Base-by-base conservation (phyloP, 92 coral and sea anemone species). In the Galaxea fascicularis region DNA sequence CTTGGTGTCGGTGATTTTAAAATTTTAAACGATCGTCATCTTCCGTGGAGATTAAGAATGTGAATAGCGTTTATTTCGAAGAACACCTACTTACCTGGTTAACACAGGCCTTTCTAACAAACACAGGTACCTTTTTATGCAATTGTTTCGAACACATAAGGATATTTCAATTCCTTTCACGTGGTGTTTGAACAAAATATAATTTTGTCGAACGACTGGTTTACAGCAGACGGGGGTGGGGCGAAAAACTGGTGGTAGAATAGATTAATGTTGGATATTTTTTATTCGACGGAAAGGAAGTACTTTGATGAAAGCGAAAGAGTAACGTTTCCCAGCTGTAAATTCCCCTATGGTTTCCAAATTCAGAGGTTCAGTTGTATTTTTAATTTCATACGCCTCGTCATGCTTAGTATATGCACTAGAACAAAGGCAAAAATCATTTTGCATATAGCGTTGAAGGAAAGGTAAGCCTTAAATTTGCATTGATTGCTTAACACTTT, bases 151-250 rank as follows among this genome's bases (percentile, higher is more conserved):
- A 21, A 4, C 65, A 30, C 31, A 16, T 60, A 20, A 46, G 39
- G n/a, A 10, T 26, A 46, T 20, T 65, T 79, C 18, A 27, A 12
- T 41, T 16, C 54, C 54, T 26, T 69, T 70, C 85, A 53, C 85
- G 77, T 66, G 85, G 67, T 54, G 11, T 39, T 65, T 21, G 76
- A 28, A 31, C 22, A 12, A 39, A 53, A 41, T 81, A 35, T 15
- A 56, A 67, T 20, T 80, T 80, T 54, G 53, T 66, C 76, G 66
- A 67, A 54, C 68, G 52, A 59, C 85, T 31, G 85, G 85, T 69
- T 22, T 26, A 14, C 7, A 30, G 44, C 52, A 71, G 46, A 70
- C 86, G 86, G 86, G 86, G 86, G 86, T 82, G 86, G 77, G 86
- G 86, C 86, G 77, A 70, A 18, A 57, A 35, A 82, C 86, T 18